Percentiles rank a stretch among this genome's conserved stretches.
These are phyloP conservation scores for Agrilus mali DNA, from an alignment of 2,888 invertebrate species.

Conservation along the genomic window DNA sequence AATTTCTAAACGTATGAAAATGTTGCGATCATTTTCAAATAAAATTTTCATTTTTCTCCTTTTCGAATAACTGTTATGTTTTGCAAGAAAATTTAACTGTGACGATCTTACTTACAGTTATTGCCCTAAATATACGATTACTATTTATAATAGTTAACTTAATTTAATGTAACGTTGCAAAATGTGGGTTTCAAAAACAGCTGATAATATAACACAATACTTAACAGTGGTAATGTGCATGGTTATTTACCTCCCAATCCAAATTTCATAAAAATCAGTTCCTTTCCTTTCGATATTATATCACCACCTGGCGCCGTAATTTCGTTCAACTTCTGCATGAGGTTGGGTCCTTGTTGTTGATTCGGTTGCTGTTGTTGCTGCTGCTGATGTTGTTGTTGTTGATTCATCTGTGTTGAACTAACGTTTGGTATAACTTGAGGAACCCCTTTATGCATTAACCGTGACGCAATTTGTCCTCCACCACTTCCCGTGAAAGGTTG, in stretches of 20 bases:
- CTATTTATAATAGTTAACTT: constrained; percentile 2
- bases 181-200: constrained; percentile 17
- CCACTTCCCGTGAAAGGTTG: constrained; percentile 3
- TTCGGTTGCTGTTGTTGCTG: constrained; percentile 33
- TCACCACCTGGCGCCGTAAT: constrained; percentile 83
- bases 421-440: constrained; percentile 39
- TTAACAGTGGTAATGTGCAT: constrained; percentile 12
- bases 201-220: constrained; percentile 6
- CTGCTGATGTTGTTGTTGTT: constrained; percentile 31
- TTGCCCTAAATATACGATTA: background rate
- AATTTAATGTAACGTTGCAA: constrained; percentile 1
- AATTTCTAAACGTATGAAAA: too few relatives aligned
- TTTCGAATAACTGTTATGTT: constrained; percentile 1
- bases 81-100: background rate
- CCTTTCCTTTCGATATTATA: constrained; percentile 84
- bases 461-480: constrained; percentile 12
- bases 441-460: constrained; percentile 37
- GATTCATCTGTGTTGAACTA: constrained; percentile 28
- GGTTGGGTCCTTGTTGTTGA: constrained; percentile 49
- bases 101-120: background rate
- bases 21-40: too few relatives aligned
- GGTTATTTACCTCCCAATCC: constrained; percentile 59
- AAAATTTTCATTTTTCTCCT: too few relatives aligned
- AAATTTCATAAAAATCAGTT: constrained; percentile 89
- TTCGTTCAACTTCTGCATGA: constrained; percentile 82